phyloP scores from a whole-genome alignment of 2,888 invertebrate species.

The Dusona sp. region DNA sequence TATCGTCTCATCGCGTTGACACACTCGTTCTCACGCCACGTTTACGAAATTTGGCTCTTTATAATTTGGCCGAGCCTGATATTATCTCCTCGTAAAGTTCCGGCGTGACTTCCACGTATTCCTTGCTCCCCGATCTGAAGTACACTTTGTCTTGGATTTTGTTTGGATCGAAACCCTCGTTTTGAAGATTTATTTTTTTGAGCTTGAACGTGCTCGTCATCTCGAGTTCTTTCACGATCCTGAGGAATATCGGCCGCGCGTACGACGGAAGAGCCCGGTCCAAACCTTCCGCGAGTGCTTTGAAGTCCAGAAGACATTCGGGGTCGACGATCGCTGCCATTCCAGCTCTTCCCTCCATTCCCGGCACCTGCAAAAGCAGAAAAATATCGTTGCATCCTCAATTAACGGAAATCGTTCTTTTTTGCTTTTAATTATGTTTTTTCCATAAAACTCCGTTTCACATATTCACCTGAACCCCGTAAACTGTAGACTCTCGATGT shows the following conservation, averaged over 20 bases:
- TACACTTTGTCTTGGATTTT: slow-evolving; percentile 86
- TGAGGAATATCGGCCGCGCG: slow-evolving; percentile 88
- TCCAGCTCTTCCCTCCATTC: slow-evolving; percentile 87
- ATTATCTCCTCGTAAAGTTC: slow-evolving; percentile 86
- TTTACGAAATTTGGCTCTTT: slow-evolving; percentile 63
- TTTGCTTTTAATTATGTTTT: background rate
- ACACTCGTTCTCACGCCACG: slow-evolving; percentile 44
- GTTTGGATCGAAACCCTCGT: slow-evolving; percentile 87
- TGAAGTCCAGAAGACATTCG: slow-evolving; percentile 84
- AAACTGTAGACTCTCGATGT: slow-evolving; percentile 96
- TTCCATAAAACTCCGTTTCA: too few relatives aligned
- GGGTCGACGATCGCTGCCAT: slow-evolving; percentile 88
- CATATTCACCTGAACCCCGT: slow-evolving; percentile 93
- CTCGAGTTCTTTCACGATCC: slow-evolving; percentile 87
- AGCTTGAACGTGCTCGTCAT: slow-evolving; percentile 90
- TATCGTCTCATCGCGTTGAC: slow-evolving; percentile 32
- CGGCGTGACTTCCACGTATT: slow-evolving; percentile 89
- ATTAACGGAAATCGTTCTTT: background rate
- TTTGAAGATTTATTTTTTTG: slow-evolving; percentile 88
- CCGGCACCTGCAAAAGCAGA: slow-evolving; percentile 82
- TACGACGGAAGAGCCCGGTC: slow-evolving; percentile 86
- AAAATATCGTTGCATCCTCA: background rate
- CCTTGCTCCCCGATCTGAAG: slow-evolving; percentile 83
- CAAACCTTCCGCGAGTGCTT: slow-evolving; percentile 83
- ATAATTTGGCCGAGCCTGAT: slow-evolving; percentile 83